phyloP scores from a whole-genome alignment of 92 coral and sea anemone genomes.

The Porites evermanni region DNA sequence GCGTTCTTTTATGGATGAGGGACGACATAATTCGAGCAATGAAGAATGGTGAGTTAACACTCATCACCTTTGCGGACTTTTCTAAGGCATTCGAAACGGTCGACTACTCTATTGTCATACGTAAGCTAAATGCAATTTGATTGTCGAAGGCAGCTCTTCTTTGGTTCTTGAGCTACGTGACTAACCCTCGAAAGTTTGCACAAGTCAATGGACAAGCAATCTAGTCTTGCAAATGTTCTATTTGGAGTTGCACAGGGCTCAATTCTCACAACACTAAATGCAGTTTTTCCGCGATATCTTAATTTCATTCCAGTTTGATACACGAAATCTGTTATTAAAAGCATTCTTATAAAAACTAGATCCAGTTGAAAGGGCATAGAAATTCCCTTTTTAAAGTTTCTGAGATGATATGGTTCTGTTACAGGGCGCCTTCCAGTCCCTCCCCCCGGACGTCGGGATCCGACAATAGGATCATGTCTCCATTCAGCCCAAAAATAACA shows the following conservation, averaged over 20 bases:
- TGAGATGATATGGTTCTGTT: too few species aligned
- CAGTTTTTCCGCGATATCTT: too few species aligned
- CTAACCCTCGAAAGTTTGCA: slow-evolving; percentile 26
- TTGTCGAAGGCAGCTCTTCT: neutral
- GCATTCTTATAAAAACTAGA: too few species aligned
- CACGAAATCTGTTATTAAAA: too few species aligned
- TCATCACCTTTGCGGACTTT: slow-evolving; percentile 56
- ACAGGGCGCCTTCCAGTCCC: too few species aligned
- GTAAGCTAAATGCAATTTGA: slow-evolving; percentile 51
- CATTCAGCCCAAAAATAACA: too few species aligned
- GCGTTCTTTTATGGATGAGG: slow-evolving; percentile 40
- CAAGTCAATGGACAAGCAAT: slow-evolving; percentile 21
- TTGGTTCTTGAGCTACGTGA: slow-evolving; percentile 22
- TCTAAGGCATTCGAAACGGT: slow-evolving; percentile 74
- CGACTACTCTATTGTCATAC: slow-evolving; percentile 31
- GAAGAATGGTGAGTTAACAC: slow-evolving; percentile 51
- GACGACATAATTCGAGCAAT: slow-evolving; percentile 63
- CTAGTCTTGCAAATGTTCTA: slow-evolving; percentile 26
- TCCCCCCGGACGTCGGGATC: too few species aligned
- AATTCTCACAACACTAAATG: neutral
- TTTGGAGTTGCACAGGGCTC: slow-evolving; percentile 27
- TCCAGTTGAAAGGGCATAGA: too few species aligned
- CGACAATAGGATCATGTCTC: too few species aligned
- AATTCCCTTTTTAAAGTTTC: too few species aligned
- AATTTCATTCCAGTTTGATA: too few species aligned